Base-by-base conservation (phyloP, 2,888 invertebrate species). In the Melikaiella ostensackeni region DNA sequence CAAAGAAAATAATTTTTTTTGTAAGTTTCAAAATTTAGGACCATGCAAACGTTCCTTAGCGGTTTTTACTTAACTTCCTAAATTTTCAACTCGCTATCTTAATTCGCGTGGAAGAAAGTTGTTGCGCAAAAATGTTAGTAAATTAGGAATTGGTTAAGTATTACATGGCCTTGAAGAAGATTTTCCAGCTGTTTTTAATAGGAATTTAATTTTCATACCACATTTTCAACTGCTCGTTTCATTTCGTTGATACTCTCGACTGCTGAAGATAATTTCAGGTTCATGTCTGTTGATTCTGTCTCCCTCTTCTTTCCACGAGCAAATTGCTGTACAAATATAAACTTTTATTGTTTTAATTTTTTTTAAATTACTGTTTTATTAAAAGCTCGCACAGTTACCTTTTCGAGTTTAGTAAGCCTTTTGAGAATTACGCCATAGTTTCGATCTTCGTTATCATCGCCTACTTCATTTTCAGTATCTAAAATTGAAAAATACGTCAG, bases 381-480 rank as follows among this genome's bases (percentile, higher is more conserved):
- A 42, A 5, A 16, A 16, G 16, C 13, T 16, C 16, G 16, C 16
- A 0, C 16, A 42, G 42, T 42, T 63, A 90, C 90, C 86, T 90
- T 91, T 83, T 91, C 91, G 38, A 91, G 80, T 78, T 90, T 91
- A 62, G 85, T 88, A 30, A 91, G 86, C 80, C 91, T 87, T 75
- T 85, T 90, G 46, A 91, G 80, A 74, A 91, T 86, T 57, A 88
- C 85, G 75, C 89, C 88, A 76, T 90, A 91, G 77, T 89, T 89
- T 76, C 83, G 85, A 80, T 88, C 89, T 76, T 88, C 87, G 73
- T 77, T 82, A 33, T 90, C 89, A 50, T 90, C 89, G 62, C 84
- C 87, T 57, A 91, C 87, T 76, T 91, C 90, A 78, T 91, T 91
- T 76, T 90, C 90, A 19, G 88, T 87, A 80, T 90, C 91, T 33